Evolutionary conservation across 2,888 invertebrate species (phyloP).

Genomic region (Drosophila mayaguana): DNA sequence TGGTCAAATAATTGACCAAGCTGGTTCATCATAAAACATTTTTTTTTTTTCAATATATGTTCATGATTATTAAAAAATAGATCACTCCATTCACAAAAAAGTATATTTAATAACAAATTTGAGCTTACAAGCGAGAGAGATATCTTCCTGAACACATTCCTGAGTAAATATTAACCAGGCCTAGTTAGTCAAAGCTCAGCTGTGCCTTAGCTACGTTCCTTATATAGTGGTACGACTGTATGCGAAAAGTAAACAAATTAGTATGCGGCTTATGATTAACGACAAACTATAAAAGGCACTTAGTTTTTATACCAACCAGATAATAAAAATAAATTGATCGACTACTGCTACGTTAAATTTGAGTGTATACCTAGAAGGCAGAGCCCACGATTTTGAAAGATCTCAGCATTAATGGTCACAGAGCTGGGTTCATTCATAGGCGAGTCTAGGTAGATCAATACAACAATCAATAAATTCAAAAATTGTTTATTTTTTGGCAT

Average conservation of each 20-base stretch:
- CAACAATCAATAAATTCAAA: not conserved
- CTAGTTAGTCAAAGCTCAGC: not conserved
- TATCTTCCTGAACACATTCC: too few species aligned
- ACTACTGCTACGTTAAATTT: not conserved
- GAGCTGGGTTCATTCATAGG: not conserved
- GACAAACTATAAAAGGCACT: slow-evolving; percentile 7
- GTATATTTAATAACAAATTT: not conserved
- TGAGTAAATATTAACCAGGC: too few species aligned
- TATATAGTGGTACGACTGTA: not conserved
- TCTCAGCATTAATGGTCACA: not conserved
- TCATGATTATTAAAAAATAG: not conserved
- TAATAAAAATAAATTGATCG: slow-evolving; percentile 1
- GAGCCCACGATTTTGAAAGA: not conserved
- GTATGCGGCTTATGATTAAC: not conserved
- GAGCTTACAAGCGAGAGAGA: not conserved
- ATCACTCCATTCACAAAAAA: not conserved
- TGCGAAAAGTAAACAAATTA: not conserved
- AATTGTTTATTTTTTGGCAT: not conserved
- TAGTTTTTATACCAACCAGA: not conserved
- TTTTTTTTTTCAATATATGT: not conserved
- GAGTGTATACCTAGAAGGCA: not conserved
- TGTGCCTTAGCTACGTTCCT: not conserved
- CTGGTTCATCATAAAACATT: not conserved
- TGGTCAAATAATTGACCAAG: not conserved
- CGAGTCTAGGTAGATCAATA: not conserved